phyloP scores from a whole-genome alignment of 2,113 vertebrate species.

The Gracilinanus agilis region DNA sequence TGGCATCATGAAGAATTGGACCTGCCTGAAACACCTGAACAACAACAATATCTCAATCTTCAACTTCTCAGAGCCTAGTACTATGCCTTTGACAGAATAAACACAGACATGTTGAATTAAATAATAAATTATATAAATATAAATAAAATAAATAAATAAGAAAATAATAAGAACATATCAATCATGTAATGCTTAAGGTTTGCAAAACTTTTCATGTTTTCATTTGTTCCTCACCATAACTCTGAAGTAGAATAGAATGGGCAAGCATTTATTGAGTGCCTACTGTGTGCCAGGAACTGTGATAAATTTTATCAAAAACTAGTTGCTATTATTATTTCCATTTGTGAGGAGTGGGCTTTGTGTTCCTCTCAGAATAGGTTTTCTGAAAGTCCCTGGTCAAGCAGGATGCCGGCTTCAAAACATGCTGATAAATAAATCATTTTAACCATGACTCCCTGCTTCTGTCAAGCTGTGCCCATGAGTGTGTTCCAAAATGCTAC shows the following conservation, averaged over 20 bases:
- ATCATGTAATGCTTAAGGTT: neutral
- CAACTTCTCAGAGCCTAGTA: neutral
- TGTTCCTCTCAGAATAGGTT: too few relatives aligned
- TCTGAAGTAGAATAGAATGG: neutral
- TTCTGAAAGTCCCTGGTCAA: too few relatives aligned
- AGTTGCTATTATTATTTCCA: neutral
- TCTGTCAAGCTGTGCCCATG: too few relatives aligned
- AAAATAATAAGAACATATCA: neutral
- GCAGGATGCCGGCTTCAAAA: too few relatives aligned
- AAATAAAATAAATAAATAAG: too few relatives aligned
- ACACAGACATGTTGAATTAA: neutral
- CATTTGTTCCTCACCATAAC: neutral
- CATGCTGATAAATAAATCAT: too few relatives aligned
- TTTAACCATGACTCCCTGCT: too few relatives aligned
- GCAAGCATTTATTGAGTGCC: neutral
- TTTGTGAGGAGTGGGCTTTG: too few relatives aligned
- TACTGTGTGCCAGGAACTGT: neutral
- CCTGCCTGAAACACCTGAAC: neutral
- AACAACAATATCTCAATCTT: neutral
- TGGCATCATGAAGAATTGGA: neutral
- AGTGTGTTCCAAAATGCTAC: too few relatives aligned
- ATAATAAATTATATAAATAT: too few relatives aligned
- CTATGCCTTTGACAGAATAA: neutral
- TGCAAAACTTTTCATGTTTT: neutral
- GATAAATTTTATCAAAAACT: neutral